These are phyloP conservation scores for Gastrophysa polygoni DNA, from an alignment of 2,888 invertebrate genomes.

Conservation along the genomic window DNA sequence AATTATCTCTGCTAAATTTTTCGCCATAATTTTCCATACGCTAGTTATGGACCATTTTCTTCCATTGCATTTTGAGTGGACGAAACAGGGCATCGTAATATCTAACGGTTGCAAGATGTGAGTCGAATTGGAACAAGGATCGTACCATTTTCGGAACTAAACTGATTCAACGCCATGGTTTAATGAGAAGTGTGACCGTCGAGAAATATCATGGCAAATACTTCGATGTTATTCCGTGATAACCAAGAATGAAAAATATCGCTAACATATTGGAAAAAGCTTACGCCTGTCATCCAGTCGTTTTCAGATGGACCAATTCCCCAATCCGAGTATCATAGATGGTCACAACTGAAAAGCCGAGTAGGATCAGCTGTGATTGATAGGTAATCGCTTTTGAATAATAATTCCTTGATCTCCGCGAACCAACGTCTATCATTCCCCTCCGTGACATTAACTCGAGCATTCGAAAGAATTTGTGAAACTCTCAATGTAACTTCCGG, in stretches of 20 bases:
- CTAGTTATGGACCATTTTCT: slow-evolving; percentile 15
- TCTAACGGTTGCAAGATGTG: slow-evolving; percentile 15
- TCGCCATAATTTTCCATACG: slow-evolving; percentile 18
- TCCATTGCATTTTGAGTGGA: slow-evolving; percentile 22
- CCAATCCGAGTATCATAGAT: no score
- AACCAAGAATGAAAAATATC: slow-evolving; percentile 54
- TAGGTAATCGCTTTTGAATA: no score
- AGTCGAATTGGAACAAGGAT: slow-evolving; percentile 9
- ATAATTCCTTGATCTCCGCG: no score
- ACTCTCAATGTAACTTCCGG: no score
- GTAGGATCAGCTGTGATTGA: no score
- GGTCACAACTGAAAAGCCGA: no score
- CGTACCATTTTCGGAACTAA: slow-evolving; percentile 3
- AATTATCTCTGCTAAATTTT: slow-evolving; percentile 15
- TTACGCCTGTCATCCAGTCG: slow-evolving; percentile 56
- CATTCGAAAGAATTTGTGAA: no score
- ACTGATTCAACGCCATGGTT: slow-evolving; percentile 13
- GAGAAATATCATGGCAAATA: slow-evolving; percentile 52
- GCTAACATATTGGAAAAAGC: slow-evolving; percentile 53
- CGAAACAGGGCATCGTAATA: slow-evolving; percentile 17
- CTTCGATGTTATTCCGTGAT: slow-evolving; percentile 43
- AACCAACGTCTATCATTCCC: no score
- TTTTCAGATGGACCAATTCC: slow-evolving; percentile 52
- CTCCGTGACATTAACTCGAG: no score
- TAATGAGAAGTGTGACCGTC: slow-evolving; percentile 55